phyloP scores from a whole-genome alignment of 2,888 invertebrate genomes.

The Ectemnius lituratus region DNA sequence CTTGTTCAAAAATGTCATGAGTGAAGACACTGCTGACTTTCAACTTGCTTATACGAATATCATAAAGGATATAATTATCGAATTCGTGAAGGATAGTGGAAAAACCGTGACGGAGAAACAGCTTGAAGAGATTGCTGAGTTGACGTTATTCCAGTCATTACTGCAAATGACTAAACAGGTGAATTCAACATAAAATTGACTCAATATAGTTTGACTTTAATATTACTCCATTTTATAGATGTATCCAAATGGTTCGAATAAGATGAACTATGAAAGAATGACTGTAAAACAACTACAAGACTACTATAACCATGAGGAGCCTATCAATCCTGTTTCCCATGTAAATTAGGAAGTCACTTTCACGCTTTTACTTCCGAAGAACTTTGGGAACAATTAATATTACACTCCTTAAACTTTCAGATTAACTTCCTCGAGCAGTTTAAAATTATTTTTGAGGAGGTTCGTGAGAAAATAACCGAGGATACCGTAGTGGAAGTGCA shows the following conservation, averaged over 20 bases:
- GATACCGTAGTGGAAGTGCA: background rate
- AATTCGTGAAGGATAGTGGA: background rate
- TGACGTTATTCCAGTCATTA: too few species aligned
- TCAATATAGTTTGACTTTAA: too few species aligned
- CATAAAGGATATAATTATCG: background rate
- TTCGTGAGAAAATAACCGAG: background rate
- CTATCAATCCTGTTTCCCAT: background rate
- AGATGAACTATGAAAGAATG: background rate
- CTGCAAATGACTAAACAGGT: too few species aligned
- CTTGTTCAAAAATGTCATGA: background rate
- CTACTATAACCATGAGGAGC: background rate
- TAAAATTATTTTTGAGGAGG: background rate
- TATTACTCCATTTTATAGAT: too few species aligned
- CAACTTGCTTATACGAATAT: background rate
- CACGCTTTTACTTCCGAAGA: background rate
- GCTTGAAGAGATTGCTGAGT: too few species aligned
- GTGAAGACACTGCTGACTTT: background rate
- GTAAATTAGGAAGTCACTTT: background rate
- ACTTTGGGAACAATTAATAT: background rate
- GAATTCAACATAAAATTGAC: too few species aligned
- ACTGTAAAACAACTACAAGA: background rate
- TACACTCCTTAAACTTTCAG: background rate
- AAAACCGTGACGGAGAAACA: background rate
- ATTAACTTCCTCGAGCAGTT: background rate
- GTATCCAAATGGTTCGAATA: background rate